Percentiles rank a stretch among this genome's conserved stretches.
Conservation (phyloP, 2,888 invertebrate genomes). For the Drosophila paranaensis region DNA sequence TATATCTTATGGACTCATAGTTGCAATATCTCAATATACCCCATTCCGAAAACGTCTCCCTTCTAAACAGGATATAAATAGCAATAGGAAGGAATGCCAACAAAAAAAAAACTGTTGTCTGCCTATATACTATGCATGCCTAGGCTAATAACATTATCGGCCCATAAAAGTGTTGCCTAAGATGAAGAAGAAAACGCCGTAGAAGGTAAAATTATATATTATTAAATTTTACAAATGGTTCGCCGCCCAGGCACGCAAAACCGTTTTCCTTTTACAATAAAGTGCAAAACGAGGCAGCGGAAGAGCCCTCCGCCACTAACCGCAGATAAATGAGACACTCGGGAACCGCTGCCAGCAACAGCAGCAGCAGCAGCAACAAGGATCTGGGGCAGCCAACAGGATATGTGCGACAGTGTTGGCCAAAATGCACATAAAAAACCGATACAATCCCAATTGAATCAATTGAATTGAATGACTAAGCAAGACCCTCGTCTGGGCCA, state of each 20-base stretch:
- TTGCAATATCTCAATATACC: background rate
- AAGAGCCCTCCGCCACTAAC: conserved; percentile 49
- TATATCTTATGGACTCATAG: too few species aligned
- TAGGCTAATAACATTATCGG: conserved; percentile 74
- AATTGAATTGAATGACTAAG: conserved; percentile 78
- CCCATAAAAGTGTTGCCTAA: conserved; percentile 52
- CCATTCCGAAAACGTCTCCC: too few species aligned
- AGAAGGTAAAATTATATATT: conserved; percentile 53
- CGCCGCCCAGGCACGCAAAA: conserved; percentile 44
- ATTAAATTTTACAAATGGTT: conserved; percentile 68
- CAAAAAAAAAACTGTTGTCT: conserved; percentile 17
- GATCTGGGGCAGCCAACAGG: conserved; percentile 17
- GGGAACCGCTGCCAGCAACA: conserved; percentile 43
- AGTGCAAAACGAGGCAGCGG: conserved; percentile 49
- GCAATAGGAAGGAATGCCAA: background rate
- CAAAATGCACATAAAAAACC: conserved; percentile 75
- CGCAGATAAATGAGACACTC: conserved; percentile 78
- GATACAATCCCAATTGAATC: conserved; percentile 80
- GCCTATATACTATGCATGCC: conserved; percentile 26
- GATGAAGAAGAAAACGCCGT: conserved; percentile 6
- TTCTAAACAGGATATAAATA: background rate
- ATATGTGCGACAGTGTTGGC: conserved; percentile 65
- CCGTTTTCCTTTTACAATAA: conserved; percentile 55
- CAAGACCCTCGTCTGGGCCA: conserved; percentile 48
- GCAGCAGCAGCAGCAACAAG: conserved; percentile 13